Evolutionary conservation across 1,140 invertebrate genomes (phyloP).

Genomic region (Bombus turneri): DNA sequence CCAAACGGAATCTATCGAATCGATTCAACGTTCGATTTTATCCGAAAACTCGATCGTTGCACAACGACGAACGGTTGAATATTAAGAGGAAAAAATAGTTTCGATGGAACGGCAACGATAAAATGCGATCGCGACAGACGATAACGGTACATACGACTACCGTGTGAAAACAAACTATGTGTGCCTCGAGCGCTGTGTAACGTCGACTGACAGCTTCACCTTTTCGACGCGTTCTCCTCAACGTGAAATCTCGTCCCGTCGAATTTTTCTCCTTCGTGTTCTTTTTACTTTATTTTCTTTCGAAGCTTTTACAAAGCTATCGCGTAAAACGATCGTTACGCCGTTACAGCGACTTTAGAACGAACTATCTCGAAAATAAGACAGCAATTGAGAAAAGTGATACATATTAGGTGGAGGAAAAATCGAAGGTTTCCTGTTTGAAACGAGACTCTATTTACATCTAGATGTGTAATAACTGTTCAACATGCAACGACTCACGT

Average conservation of each 20-base stretch:
- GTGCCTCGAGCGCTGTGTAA: background rate
- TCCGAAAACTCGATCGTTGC: background rate
- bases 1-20: background rate
- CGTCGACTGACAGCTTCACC: background rate
- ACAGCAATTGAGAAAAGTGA: background rate
- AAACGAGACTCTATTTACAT: background rate
- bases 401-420: background rate
- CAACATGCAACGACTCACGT: background rate
- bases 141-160: conserved; percentile 35
- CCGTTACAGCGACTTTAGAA: too few species aligned
- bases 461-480: background rate
- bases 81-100: background rate
- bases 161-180: conserved; percentile 31
- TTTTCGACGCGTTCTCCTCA: background rate
- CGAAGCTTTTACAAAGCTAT: background rate
- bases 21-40: too few species aligned
- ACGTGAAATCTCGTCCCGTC: background rate
- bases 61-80: background rate
- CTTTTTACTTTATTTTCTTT: background rate
- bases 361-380: background rate
- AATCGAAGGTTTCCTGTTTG: background rate
- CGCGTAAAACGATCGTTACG: background rate
- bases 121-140: conserved; percentile 19
- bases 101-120: conserved; percentile 4
- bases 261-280: background rate